Conservation (phyloP, 2,113 vertebrate species). For the Microcebus murinus region DNA sequence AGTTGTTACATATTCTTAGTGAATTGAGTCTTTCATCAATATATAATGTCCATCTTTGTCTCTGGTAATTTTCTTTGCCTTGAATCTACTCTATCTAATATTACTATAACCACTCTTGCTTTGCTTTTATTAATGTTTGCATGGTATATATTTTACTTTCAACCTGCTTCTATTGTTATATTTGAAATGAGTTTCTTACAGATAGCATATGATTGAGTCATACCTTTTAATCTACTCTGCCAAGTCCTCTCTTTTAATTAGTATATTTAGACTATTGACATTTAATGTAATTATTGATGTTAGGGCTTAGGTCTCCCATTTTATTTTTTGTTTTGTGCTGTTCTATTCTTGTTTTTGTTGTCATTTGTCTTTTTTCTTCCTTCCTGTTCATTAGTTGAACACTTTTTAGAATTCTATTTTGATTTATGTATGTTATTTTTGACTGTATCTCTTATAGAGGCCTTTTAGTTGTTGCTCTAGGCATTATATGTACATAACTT, state of each 20-base stretch:
- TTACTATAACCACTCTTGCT: background rate
- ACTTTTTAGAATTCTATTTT: background rate
- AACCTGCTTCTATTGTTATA: background rate
- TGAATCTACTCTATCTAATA: background rate
- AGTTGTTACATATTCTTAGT: background rate
- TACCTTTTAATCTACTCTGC: background rate
- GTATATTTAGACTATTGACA: background rate
- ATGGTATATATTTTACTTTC: background rate
- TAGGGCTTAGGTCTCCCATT: background rate
- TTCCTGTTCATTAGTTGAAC: background rate
- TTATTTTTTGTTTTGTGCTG: background rate
- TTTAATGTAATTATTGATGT: background rate
- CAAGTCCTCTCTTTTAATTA: background rate
- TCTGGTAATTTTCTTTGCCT: background rate
- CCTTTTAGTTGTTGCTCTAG: background rate
- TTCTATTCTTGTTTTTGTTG: background rate
- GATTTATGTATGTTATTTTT: background rate
- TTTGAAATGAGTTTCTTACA: background rate
- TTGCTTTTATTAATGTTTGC: background rate
- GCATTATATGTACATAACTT: background rate
- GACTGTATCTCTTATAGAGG: background rate
- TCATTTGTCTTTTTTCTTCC: background rate
- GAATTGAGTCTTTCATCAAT: background rate
- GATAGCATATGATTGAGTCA: background rate
- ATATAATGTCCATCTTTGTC: background rate